Base-by-base conservation (phyloP, 2,113 vertebrate species). In the Chionis minor region DNA sequence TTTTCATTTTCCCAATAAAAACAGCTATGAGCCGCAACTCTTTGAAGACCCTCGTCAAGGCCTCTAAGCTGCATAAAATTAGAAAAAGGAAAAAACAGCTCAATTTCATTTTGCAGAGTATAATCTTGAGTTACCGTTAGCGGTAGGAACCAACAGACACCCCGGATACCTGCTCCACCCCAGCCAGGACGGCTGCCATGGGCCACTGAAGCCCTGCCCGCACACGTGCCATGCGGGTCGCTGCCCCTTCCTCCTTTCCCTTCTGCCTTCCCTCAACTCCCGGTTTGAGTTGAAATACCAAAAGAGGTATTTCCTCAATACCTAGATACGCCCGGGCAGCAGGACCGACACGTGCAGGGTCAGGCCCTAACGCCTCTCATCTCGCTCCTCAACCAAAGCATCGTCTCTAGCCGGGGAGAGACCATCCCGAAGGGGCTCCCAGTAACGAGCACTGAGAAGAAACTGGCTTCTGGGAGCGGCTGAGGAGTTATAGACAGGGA, bases 1-100 rank as follows among this genome's bases (percentile, higher is more conserved):
- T 95, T 93, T 69, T 79, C 59, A 83, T 91, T 92, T 86, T 90
- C 92, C 88, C 70, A 83, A 95, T 81, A 92, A 89, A 81, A 95
- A 74, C 81, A 61, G 71, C 52, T 47, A 86, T 0, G 27, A 92
- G 75, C 66, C 3, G 19, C 54, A 88, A 58, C 79, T 92, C 95
- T 56, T 47, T 92, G 66, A 81, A 96, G 94, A 90, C 94, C 91
- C 73, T 84, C 12, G 9, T 70, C 35, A 89, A 79, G 86, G 89
- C 69, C 32, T 49, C 6, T 27, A 59, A 92, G 54, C 33, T 45
- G 88, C 91, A 59, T 88, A 85, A 92, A 92, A 96, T 96, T 93
- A 79, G 72, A 61, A 62, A 58, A 33, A 35, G 56, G 28, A 5
- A 21, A 71, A 88, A 83, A 91, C 33, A 82, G n/a, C 86, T 88